phyloP scores from a whole-genome alignment of 2,888 invertebrate genomes.

The Cosmia trapezina region DNA sequence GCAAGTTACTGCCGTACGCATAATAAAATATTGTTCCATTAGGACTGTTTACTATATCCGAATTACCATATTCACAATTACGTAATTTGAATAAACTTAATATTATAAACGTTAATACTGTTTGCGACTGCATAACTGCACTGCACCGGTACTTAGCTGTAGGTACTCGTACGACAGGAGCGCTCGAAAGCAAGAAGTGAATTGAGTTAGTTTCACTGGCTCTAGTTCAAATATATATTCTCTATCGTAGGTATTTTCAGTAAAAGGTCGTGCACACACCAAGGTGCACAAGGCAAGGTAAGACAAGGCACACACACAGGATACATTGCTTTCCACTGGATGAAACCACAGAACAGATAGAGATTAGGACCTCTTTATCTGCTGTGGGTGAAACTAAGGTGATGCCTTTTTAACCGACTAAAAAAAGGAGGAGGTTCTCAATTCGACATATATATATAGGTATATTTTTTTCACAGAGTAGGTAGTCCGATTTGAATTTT shows the following conservation, averaged over 20 bases:
- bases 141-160: too few species aligned
- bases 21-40: conserved; percentile 58
- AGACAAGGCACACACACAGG: too few species aligned
- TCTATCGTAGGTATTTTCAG: conserved; percentile 38
- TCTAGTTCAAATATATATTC: conserved; percentile 63
- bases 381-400: too few species aligned
- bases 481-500: too few species aligned
- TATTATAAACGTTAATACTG: conserved; percentile 28
- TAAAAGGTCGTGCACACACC: conserved; percentile 38
- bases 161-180: conserved; percentile 15
- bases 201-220: conserved; percentile 49
- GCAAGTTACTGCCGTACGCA: conserved; percentile 89
- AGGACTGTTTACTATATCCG: conserved; percentile 1
- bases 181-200: conserved; percentile 19
- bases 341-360: too few species aligned
- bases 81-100: conserved; percentile 37
- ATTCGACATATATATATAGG: too few species aligned
- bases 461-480: too few species aligned
- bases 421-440: too few species aligned
- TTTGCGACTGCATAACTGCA: conserved; percentile 27
- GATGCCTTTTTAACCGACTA: too few species aligned
- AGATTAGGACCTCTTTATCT: too few species aligned
- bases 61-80: background rate
- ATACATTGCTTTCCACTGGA: too few species aligned
- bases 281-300: too few species aligned